These are phyloP conservation scores for Philopedon plagiatum DNA, from an alignment of 2,888 invertebrate species.

Conservation along the genomic window DNA sequence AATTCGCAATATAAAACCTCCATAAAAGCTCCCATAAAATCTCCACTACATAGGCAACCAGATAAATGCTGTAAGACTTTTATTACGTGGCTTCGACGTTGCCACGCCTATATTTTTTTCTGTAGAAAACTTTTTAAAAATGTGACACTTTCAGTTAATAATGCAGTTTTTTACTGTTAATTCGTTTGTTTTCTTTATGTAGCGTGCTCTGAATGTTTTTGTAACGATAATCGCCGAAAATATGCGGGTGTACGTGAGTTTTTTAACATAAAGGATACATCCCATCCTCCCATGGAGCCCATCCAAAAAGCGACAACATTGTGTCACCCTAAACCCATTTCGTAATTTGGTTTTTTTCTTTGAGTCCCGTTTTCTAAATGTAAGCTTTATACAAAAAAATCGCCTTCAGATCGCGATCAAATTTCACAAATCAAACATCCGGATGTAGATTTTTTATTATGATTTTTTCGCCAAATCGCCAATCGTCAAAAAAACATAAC, in stretches of 20 bases:
- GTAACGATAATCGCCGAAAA: not conserved
- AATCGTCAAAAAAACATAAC: slow-evolving; percentile 50
- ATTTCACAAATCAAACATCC: slow-evolving; percentile 46
- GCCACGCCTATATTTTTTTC: slow-evolving; percentile 41
- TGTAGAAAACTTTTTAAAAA: slow-evolving; percentile 15
- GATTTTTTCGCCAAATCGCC: slow-evolving; percentile 44
- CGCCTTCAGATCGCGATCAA: slow-evolving; percentile 47
- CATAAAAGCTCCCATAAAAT: slow-evolving; percentile 13
- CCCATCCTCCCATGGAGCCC: slow-evolving; percentile 49
- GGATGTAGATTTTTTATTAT: slow-evolving; percentile 48
- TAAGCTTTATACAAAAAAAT: slow-evolving; percentile 49
- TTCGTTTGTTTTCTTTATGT: not conserved
- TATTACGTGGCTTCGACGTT: slow-evolving; percentile 59
- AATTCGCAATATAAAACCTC: too few relatives aligned
- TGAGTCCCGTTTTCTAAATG: slow-evolving; percentile 53
- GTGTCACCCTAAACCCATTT: slow-evolving; percentile 54
- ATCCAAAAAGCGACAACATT: slow-evolving; percentile 47
- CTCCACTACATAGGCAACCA: slow-evolving; percentile 57
- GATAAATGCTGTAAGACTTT: slow-evolving; percentile 56
- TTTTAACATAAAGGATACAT: not conserved
- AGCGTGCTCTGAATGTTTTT: not conserved
- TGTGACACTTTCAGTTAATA: not conserved
- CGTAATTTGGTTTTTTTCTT: slow-evolving; percentile 54
- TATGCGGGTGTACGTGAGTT: not conserved
- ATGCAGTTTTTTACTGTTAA: not conserved